Evolutionary conservation across 2,797 vertebrate species (phyloP), one percentile per base, ranked within the genome.

Genomic region (Discoglossus pictus): DNA sequence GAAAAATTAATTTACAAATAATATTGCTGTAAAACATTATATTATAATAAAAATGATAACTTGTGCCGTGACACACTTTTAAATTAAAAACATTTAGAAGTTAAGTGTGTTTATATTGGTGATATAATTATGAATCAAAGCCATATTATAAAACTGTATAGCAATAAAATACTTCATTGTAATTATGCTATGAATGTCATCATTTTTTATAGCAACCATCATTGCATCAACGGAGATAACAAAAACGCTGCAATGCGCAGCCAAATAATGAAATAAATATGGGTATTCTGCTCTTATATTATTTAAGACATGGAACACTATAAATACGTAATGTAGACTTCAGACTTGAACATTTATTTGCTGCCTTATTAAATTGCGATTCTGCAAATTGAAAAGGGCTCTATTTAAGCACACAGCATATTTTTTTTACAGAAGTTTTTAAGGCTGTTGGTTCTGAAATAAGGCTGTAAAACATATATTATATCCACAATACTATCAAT

Each of bases 1-100:
- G 84, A 88, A 87, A 87, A 84, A 86, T 84, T 87, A 77, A 86
- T 85, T 83, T 83, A 82, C 80, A 86, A 88, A 84, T 79, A 84
- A 80, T 77, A 80, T 87, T 87, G 82, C 86, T 85, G 59, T 80
- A 83, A 80, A 84, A 63, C 75, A 80, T 74, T 75, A 74, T 52
- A 68, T 80, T 79, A 82, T 84, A 84, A 84, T 83, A 80, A 87
- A 85, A 79, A 74, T 69, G 68, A 50, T 59, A 2, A 53, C 51
- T 80, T 77, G 72, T 54, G 68, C 78, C 79, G 76, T 72, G 68
- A 61, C 72, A 68, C 15, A 61, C 61, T 11, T 65, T 70, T 75
- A 75, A 72, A 79, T 80, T 81, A 68, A 76, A 40, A 80, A 63
- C 42, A 39, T 74, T 82, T 35, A 74, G 73, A 75, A 76, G 81